Evolutionary conservation across 2,797 vertebrate genomes (phyloP).

Genomic region (Rallus crepitans): DNA sequence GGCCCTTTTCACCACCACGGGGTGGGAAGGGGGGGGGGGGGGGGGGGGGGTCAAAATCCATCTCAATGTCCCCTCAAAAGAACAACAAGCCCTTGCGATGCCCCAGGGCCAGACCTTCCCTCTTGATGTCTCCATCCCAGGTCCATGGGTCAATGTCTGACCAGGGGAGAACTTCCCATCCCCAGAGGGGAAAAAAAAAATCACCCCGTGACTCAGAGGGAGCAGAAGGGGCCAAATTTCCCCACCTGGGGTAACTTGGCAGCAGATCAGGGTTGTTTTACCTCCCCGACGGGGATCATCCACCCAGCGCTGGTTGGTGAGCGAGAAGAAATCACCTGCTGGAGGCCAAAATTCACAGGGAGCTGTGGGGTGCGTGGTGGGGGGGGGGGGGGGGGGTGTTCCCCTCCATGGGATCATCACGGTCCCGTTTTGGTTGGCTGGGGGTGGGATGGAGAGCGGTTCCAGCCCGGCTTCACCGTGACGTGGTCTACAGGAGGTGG

Average conservation of each 20-base stretch:
- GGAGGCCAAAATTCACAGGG: neutral
- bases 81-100: neutral
- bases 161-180: neutral
- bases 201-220: neutral
- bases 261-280: neutral
- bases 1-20: neutral
- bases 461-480: fast-evolving
- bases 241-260: neutral
- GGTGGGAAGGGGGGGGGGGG: too few relatives aligned
- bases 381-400: fast-evolving
- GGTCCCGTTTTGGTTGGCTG: neutral
- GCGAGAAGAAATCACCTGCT: neutral
- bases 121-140: neutral
- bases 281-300: neutral
- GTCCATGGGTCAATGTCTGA: fast-evolving
- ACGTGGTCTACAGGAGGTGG: neutral
- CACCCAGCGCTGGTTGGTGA: neutral
- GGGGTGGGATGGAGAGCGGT: neutral
- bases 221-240: neutral
- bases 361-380: neutral
- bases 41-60: neutral
- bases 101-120: too few relatives aligned
- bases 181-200: neutral
- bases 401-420: neutral
- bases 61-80: neutral